Evolutionary conservation across 2,113 vertebrate species (phyloP).

Genomic region (Neodon shergylaensis): DNA sequence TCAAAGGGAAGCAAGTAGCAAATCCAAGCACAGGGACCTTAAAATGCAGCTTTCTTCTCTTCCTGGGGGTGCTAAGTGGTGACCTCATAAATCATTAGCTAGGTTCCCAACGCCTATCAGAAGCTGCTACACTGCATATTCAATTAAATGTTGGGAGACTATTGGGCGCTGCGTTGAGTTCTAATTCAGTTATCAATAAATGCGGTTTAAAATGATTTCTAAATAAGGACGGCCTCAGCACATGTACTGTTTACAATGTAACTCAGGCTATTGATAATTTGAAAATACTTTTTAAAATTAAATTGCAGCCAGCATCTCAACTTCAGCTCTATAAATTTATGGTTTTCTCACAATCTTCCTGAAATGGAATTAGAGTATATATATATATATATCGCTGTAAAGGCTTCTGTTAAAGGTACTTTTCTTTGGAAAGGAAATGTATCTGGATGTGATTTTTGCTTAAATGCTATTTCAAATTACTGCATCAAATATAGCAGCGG

Average conservation of each 20-base stretch:
- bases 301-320: conserved; percentile 72
- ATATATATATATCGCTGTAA: conserved; percentile 54
- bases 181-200: conserved; percentile 84
- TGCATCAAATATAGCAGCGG: conserved; percentile 86
- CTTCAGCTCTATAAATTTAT: conserved; percentile 77
- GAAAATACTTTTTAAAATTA: conserved; percentile 79
- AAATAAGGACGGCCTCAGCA: conserved; percentile 83
- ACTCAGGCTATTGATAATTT: conserved; percentile 79
- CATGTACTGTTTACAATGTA: conserved; percentile 74
- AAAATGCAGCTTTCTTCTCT: conserved; percentile 75
- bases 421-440: conserved; percentile 80
- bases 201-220: conserved; percentile 78
- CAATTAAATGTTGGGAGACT: conserved; percentile 81
- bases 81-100: conserved; percentile 86
- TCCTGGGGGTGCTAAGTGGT: conserved; percentile 80
- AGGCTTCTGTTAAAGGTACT: conserved; percentile 75
- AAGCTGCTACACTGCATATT: conserved; percentile 79
- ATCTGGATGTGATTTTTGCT: conserved; percentile 88
- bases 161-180: conserved; percentile 80
- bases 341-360: conserved; percentile 77
- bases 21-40: conserved; percentile 72
- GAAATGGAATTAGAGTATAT: conserved; percentile 78
- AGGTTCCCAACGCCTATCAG: conserved; percentile 80
- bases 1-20: conserved; percentile 79
- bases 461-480: conserved; percentile 89